These are phyloP conservation scores for Meloidogyne chitwoodi DNA, from an alignment of 1,140 invertebrate genomes.

Conservation along the genomic window DNA sequence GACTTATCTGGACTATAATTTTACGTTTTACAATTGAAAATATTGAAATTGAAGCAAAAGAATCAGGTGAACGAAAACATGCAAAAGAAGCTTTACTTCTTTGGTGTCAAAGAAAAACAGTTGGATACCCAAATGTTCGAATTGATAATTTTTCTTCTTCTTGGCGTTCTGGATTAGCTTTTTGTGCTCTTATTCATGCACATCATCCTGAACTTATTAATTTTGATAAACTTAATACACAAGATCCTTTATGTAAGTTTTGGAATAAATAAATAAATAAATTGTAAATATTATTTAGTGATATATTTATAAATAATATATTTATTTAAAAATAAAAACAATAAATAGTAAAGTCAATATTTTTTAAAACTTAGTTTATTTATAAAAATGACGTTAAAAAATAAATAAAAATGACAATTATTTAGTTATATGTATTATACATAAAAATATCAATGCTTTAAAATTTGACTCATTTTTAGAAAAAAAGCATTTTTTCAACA, in stretches of 20 bases:
- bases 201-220: constrained; percentile 88
- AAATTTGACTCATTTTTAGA: no score
- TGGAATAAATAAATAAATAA: no score
- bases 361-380: no score
- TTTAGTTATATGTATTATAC: no score
- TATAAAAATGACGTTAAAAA: no score
- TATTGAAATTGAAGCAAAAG: constrained; percentile 95
- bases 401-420: no score
- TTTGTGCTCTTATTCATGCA: constrained; percentile 92
- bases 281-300: no score
- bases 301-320: no score
- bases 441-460: no score
- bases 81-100: constrained; percentile 94
- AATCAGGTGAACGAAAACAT: constrained; percentile 93
- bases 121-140: constrained; percentile 75
- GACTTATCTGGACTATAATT: constrained; percentile 79
- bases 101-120: constrained; percentile 97
- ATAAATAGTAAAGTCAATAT: no score
- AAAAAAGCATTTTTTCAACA: no score
- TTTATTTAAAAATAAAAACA: no score
- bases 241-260: constrained; percentile 67
- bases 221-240: constrained; percentile 72
- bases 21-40: constrained; percentile 75
- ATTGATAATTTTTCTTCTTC: constrained; percentile 76
- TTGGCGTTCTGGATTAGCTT: constrained; percentile 89